Base-by-base conservation (phyloP, 1,140 invertebrate genomes). In the Apis florea region DNA sequence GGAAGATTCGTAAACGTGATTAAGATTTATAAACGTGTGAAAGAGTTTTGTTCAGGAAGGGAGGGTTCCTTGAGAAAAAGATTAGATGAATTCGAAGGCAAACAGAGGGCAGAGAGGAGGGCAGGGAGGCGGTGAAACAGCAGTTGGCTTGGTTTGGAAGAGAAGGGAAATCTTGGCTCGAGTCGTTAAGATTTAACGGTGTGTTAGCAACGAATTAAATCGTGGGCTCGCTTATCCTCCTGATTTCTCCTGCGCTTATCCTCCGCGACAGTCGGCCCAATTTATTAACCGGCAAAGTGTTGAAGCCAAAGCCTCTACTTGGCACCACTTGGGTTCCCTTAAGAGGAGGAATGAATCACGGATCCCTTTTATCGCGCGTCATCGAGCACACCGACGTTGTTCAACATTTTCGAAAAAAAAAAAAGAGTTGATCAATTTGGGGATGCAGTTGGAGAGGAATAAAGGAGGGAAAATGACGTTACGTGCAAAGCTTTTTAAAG, bases 161-260 rank as follows among this genome's bases (percentile, higher is more conserved):
- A 53, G 71, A n/a, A n/a, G 76, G 24, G 61, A 68, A 82, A 85
- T 85, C 83, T 84, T 85, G 59, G 61, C 54, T 68, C 51, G 56
- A 85, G 61, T 84, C 83, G 54, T 76, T 85, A 72, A 76, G 83
- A 84, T 85, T 85, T 85, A 81, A 84, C 71, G 66, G 67, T 31
- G 58, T 85, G 74, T 85, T 68, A 70, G 53, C 31, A 54, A n/a
- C 24, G 61, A 84, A 84, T 82, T 84, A 82, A 85, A 17, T 74
- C 71, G 26, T 54, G 66, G 54, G 6, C 68, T 76, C 61, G 67
- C 61, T 78, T 58, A 53, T 83, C 67, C 40, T 26, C 5, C 15
- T 54, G 74, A 85, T 85, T 79, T 83, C 59, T 21, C 26, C 12
- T 26, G 17, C 56, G 26, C 56, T 47, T 54, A 61, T 31, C 31